Evolutionary conservation across 2,888 invertebrate species (phyloP).

Genomic region (Byasa hedistus): DNA sequence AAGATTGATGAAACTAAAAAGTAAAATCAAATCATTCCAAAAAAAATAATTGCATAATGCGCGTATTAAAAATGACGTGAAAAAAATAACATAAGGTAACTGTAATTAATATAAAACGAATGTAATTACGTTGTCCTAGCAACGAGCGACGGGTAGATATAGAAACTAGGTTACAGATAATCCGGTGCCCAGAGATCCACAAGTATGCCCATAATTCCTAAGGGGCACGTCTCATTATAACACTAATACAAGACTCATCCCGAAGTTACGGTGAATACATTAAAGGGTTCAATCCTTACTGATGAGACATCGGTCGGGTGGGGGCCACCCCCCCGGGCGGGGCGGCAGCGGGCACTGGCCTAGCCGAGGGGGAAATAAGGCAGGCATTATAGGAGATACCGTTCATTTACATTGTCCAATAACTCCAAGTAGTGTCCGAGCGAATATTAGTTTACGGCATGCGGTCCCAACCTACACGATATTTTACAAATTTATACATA

Average conservation of each 20-base stretch:
- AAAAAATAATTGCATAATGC: too few species aligned
- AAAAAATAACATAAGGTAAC: too few species aligned
- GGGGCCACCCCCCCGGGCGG: slow-evolving; percentile 63
- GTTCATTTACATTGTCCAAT: slow-evolving; percentile 82
- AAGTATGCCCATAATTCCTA: slow-evolving; percentile 78
- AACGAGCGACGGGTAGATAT: slow-evolving; percentile 57
- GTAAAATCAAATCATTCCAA: slow-evolving; percentile 16
- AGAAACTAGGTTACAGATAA: slow-evolving; percentile 75
- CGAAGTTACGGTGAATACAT: slow-evolving; percentile 80
- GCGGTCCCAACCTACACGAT: slow-evolving; percentile 48
- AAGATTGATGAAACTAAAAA: too few species aligned
- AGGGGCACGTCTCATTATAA: slow-evolving; percentile 80
- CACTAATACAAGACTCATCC: slow-evolving; percentile 81
- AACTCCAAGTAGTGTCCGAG: slow-evolving; percentile 80
- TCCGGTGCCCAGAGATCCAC: slow-evolving; percentile 65
- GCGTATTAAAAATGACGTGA: too few species aligned
- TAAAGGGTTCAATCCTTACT: slow-evolving; percentile 80
- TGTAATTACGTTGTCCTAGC: slow-evolving; percentile 36
- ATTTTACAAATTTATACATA: slow-evolving; percentile 33
- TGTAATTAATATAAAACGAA: background rate
- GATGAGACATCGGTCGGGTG: slow-evolving; percentile 76
- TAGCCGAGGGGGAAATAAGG: slow-evolving; percentile 70
- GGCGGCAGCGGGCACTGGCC: slow-evolving; percentile 65
- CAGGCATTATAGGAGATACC: slow-evolving; percentile 79
- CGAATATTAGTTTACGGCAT: slow-evolving; percentile 78